phyloP scores from a whole-genome alignment of 2,113 vertebrate species.

The Dinomys branickii region DNA sequence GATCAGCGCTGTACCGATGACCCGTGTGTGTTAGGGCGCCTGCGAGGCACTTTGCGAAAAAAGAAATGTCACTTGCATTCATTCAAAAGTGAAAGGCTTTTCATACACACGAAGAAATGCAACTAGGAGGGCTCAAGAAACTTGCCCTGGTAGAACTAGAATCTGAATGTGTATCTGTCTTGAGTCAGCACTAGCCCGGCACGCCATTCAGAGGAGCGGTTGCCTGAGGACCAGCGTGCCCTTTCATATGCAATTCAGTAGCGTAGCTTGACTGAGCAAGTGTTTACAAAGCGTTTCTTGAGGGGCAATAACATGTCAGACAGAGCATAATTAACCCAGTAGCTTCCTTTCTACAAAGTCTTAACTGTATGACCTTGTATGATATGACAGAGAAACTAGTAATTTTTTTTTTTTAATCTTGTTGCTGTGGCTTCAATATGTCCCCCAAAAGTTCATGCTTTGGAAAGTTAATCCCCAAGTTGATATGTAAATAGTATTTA shows the following conservation, averaged over 20 bases:
- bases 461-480: neutral
- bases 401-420: conserved; percentile 14
- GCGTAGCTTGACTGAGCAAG: neutral
- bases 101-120: neutral
- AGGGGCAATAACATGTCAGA: neutral
- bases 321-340: neutral
- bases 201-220: neutral
- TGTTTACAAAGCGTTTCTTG: neutral
- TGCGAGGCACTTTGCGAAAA: neutral
- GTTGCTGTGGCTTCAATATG: neutral
- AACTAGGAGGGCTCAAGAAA: neutral
- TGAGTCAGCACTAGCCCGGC: conserved; percentile 25
- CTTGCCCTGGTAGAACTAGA: neutral
- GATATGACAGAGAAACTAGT: neutral
- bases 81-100: neutral
- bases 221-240: neutral
- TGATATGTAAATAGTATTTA: neutral
- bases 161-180: neutral
- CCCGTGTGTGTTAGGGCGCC: neutral
- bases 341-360: neutral
- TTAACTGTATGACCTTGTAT: neutral
- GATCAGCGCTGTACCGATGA: neutral
- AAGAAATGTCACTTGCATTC: neutral
- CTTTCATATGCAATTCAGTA: neutral
- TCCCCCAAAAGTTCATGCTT: neutral